Evolutionary conservation across 2,888 invertebrate species (phyloP).

Genomic region (Lymantria monacha): DNA sequence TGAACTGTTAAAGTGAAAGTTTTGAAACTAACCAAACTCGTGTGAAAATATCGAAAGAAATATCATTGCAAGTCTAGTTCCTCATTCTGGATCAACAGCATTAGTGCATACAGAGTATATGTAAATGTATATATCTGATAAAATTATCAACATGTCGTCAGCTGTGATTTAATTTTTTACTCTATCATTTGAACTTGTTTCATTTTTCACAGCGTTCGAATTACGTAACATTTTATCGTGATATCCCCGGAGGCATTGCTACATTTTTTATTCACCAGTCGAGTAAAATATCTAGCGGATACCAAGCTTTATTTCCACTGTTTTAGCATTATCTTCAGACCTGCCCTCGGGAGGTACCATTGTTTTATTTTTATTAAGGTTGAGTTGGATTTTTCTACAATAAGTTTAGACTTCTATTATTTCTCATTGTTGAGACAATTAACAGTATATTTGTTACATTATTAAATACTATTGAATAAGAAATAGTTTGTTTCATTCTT

Average conservation of each 20-base stretch:
- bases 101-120: too few relatives aligned
- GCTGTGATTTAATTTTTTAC: too few relatives aligned
- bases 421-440: not conserved
- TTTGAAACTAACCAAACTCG: too few relatives aligned
- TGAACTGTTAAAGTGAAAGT: too few relatives aligned
- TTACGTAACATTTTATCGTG: constrained; percentile 23
- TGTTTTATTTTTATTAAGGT: constrained; percentile 26
- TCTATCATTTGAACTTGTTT: constrained; percentile 12
- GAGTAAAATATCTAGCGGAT: constrained; percentile 26
- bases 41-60: too few relatives aligned
- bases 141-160: too few relatives aligned
- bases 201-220: constrained; percentile 14
- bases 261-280: constrained; percentile 24
- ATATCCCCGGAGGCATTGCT: constrained; percentile 13
- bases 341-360: constrained; percentile 19
- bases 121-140: too few relatives aligned
- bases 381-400: constrained; percentile 11
- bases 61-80: too few relatives aligned
- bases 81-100: too few relatives aligned
- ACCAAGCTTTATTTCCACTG: constrained; percentile 27
- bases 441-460: not conserved
- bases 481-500: too few relatives aligned
- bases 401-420: constrained; percentile 10
- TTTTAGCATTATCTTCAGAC: constrained; percentile 32
- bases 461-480: not conserved